Evolutionary conservation across 1,140 invertebrate species (phyloP), one percentile per base, ranked within the genome.

Genomic region (Belonocnema kinseyi): DNA sequence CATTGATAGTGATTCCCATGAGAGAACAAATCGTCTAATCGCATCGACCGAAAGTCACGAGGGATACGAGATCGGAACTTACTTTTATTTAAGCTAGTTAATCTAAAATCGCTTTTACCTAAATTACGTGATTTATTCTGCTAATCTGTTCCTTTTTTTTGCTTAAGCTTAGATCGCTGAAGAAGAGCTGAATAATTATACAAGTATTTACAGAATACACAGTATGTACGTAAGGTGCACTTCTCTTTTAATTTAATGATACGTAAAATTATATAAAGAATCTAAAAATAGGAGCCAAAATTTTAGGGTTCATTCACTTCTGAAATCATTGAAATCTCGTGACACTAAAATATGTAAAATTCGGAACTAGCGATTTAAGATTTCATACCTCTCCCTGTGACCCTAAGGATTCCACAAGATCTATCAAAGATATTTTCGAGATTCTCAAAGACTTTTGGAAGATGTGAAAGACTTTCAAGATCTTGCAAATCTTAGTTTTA

Each of bases 131-230:
- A 77, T 81, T 80, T 74, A 77, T 80, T 73, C 74, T 77, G 17
- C 77, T 82, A 82, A 82, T 82, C 82, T 84, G n/a, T n/a, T n/a
- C n/a, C n/a, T n/a, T n/a, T 78, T 78, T 72, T 74, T 73, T 50
- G 19, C 26, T 46, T 51, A 61, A 73, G 78, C 84, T 85, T 85
- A 80, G 78, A 85, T 79, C 82, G 76, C 82, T 85, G 82, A 85
- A 84, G 83, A 85, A 84, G 83, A 83, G 77, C 75, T 74, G 66
- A 51, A 72, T 50, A 21, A 56, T 17, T 40, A 2, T 46, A 46
- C 8, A 11, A 10, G 58, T 61, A 61, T 33, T 61, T 33, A 61
- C 58, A 72, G 2, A 26, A 14, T 8, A n/a, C 17, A 72, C 50
- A 72, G 26, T 12, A 50, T 72, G 71, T 72, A 16, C 14, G 21